These are phyloP conservation scores for Xiphorhynchus elegans DNA, from an alignment of 2,113 vertebrate species.

Conservation along the genomic window DNA sequence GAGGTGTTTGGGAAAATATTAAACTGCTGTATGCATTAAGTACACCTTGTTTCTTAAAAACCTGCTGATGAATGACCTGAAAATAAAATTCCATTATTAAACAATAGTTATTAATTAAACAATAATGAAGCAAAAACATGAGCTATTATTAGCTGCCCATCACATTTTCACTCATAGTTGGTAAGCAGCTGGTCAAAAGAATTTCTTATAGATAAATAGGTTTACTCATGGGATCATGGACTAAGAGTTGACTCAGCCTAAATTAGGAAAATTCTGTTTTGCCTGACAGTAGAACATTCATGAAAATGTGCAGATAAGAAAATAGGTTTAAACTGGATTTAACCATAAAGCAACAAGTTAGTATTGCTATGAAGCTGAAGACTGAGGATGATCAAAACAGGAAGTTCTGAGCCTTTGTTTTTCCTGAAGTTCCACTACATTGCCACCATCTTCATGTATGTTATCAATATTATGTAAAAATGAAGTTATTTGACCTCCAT, in stretches of 20 bases:
- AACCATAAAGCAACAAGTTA: neutral
- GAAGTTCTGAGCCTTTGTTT: neutral
- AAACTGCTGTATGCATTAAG: neutral
- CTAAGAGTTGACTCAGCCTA: neutral
- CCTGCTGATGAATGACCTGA: neutral
- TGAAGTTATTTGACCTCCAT: neutral
- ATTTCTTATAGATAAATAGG: neutral
- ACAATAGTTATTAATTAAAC: neutral
- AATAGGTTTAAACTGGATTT: neutral
- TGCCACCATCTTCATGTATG: neutral
- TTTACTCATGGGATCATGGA: neutral
- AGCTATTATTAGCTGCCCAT: neutral
- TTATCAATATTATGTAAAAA: neutral
- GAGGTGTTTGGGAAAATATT: neutral
- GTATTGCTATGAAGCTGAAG: neutral
- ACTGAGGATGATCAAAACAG: neutral
- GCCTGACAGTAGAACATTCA: fast-evolving
- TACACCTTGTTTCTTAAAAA: neutral
- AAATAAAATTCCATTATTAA: neutral
- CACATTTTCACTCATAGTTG: neutral
- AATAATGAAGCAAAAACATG: neutral
- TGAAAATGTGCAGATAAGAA: neutral
- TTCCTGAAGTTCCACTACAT: neutral
- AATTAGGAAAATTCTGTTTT: neutral
- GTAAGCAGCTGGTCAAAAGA: neutral